These are phyloP conservation scores for Coelopa frigida DNA, from an alignment of 1,140 invertebrate species.

Conservation along the genomic window DNA sequence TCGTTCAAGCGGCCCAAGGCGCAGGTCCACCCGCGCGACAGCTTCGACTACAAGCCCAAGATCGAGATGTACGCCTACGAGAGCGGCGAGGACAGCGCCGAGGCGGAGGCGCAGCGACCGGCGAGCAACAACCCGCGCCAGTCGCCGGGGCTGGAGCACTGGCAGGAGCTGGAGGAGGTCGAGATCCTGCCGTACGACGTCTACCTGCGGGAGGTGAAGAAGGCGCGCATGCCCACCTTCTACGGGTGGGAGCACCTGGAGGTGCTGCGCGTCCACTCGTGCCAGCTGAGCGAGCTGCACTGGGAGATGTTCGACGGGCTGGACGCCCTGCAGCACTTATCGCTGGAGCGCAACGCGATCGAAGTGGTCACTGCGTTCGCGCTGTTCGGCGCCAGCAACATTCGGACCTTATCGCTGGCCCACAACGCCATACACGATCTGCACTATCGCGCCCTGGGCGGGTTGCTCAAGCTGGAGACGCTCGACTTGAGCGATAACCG, in stretches of 20 bases:
- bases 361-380: slow-evolving; percentile 59
- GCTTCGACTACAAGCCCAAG: slow-evolving; percentile 35
- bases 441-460: slow-evolving; percentile 59
- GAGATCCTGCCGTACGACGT: slow-evolving; percentile 58
- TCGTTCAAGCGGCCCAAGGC: slow-evolving; percentile 35
- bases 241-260: slow-evolving; percentile 50
- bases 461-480: slow-evolving; percentile 55
- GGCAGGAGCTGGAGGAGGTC: slow-evolving; percentile 31
- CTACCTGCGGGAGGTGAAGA: slow-evolving; percentile 51
- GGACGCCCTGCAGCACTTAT: slow-evolving; percentile 51
- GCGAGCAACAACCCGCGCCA: slow-evolving; percentile 15
- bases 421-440: slow-evolving; percentile 56
- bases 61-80: slow-evolving; percentile 14
- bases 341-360: slow-evolving; percentile 56
- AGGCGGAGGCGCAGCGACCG: slow-evolving; percentile 13
- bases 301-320: slow-evolving; percentile 66
- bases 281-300: slow-evolving; percentile 53
- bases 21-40: slow-evolving; percentile 29
- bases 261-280: slow-evolving; percentile 53
- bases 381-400: slow-evolving; percentile 58
- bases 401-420: slow-evolving; percentile 56
- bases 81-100: not conserved
- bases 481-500: slow-evolving; percentile 60
- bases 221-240: slow-evolving; percentile 48
- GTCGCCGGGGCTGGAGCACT: slow-evolving; percentile 17